A percentile compares a stretch with the other conserved stretches of the same genome.
These are phyloP conservation scores for Promerops cafer DNA, from an alignment of 2,113 vertebrate species.

Conservation along the genomic window DNA sequence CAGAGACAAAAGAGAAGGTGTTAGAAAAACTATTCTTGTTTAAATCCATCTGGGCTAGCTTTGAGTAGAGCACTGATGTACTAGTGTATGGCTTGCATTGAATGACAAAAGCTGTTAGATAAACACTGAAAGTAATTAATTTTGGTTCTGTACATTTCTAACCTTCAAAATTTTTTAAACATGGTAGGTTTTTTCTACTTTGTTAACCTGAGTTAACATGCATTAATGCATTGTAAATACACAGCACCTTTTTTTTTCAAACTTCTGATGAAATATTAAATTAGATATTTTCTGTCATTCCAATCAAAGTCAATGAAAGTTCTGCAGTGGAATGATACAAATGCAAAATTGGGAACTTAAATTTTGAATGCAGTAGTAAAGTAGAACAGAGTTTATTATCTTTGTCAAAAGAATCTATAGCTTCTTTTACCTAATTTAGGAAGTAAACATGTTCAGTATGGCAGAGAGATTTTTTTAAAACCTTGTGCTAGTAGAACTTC, in stretches of 20 bases:
- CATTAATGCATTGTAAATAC: background rate
- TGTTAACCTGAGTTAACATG: too few species aligned
- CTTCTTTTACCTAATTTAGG: background rate
- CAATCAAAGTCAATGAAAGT: background rate
- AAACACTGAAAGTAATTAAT: background rate
- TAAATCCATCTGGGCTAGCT: slow-evolving; percentile 36
- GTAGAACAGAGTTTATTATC: background rate
- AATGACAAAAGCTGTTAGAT: background rate
- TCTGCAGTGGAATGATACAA: background rate
- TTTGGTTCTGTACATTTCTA: background rate
- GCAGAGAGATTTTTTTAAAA: background rate
- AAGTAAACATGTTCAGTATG: background rate
- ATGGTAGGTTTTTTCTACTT: background rate
- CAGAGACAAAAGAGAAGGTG: slow-evolving; percentile 48
- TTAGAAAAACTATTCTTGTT: slow-evolving; percentile 55
- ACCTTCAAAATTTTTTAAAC: background rate
- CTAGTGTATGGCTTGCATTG: background rate
- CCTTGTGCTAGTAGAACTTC: background rate
- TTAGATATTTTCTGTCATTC: background rate
- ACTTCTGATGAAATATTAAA: background rate
- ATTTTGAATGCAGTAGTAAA: background rate
- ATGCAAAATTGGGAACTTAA: background rate
- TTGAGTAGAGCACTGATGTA: background rate
- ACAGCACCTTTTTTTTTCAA: background rate
- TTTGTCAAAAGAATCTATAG: background rate